Evolutionary conservation across 2,113 vertebrate genomes (phyloP).

Genomic region (Hylia prasina): DNA sequence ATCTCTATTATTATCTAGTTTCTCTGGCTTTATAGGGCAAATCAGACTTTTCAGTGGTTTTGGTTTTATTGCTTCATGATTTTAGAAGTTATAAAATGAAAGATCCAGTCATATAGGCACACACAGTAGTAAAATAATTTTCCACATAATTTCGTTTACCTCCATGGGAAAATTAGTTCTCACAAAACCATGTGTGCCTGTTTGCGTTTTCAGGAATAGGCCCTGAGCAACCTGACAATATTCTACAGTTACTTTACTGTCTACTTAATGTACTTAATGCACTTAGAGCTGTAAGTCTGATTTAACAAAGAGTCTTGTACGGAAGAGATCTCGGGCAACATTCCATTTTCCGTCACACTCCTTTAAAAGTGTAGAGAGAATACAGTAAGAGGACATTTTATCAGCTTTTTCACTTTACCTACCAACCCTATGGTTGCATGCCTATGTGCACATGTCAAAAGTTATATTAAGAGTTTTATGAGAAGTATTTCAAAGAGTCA

Average conservation of each 20-base stretch:
- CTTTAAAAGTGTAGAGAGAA: not conserved
- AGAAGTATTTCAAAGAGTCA: not conserved
- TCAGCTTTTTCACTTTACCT: not conserved
- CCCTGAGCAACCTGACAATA: not conserved
- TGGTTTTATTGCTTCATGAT: not conserved
- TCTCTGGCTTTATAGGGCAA: not conserved
- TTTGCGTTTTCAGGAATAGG: not conserved
- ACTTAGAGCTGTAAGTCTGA: not conserved
- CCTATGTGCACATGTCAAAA: not conserved
- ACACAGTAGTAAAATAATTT: not conserved
- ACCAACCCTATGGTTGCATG: not conserved
- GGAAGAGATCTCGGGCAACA: not conserved
- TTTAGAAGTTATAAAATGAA: not conserved
- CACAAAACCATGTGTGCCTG: not conserved
- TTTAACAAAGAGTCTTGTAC: not conserved
- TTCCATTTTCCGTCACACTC: not conserved
- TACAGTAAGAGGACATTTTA: not conserved
- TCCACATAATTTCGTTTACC: not conserved
- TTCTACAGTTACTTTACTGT: not conserved
- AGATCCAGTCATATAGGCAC: not conserved
- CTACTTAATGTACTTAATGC: not conserved
- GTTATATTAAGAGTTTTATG: not conserved
- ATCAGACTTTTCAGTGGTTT: not conserved
- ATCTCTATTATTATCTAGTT: not conserved
- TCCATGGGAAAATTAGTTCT: not conserved